A percentile compares a stretch with the other conserved stretches of the same genome.
phyloP scores from a whole-genome alignment of 2,888 invertebrate species.

The Amorpha juglandis region DNA sequence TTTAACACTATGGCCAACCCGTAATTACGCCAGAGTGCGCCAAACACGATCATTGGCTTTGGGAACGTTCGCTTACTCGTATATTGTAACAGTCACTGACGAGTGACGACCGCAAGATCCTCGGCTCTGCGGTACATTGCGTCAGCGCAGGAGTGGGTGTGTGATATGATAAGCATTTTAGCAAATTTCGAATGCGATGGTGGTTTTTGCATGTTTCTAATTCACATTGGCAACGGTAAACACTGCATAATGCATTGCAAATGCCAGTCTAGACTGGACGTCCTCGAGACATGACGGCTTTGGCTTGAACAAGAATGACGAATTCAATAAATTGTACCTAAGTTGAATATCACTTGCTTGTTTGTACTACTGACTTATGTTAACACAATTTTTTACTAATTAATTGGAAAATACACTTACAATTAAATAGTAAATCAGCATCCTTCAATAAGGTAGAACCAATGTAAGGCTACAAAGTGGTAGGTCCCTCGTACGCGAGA shows the following conservation, averaged over 20 bases:
- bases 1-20: slow-evolving; percentile 7
- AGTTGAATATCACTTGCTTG: slow-evolving; percentile 2
- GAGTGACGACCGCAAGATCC: not conserved
- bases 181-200: slow-evolving; percentile 27
- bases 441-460: too few relatives aligned
- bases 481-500: too few relatives aligned
- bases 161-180: slow-evolving; percentile 28
- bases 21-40: not conserved
- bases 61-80: slow-evolving; percentile 11
- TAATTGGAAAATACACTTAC: too few relatives aligned
- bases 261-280: slow-evolving; percentile 17
- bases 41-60: slow-evolving; percentile 1
- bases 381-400: not conserved
- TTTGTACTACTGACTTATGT: too few relatives aligned
- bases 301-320: not conserved
- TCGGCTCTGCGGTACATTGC: slow-evolving; percentile 27
- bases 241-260: slow-evolving; percentile 12
- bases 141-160: slow-evolving; percentile 29
- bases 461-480: too few relatives aligned
- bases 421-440: too few relatives aligned
- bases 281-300: slow-evolving; percentile 23
- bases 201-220: slow-evolving; percentile 29
- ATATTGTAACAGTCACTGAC: slow-evolving; percentile 5
- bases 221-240: slow-evolving; percentile 22
- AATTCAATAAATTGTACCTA: not conserved